These are phyloP conservation scores for Nymphalis polychloros DNA, from an alignment of 2,888 invertebrate genomes.

Conservation along the genomic window DNA sequence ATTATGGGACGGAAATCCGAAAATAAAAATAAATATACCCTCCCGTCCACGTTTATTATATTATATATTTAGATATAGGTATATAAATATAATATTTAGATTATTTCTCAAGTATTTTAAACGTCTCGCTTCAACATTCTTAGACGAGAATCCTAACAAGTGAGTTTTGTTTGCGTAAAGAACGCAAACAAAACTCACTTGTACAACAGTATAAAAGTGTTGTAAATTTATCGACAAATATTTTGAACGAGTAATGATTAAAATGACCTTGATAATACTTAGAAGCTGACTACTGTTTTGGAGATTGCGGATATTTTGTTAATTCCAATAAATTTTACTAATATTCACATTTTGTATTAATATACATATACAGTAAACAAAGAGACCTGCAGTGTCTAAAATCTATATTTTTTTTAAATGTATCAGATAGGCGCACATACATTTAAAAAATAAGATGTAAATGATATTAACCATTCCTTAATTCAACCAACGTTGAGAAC, in stretches of 20 bases:
- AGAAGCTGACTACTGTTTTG: slow-evolving; percentile 8
- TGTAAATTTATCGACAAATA: slow-evolving; percentile 13
- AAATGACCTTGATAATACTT: slow-evolving; percentile 24
- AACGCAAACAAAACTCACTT: neutral
- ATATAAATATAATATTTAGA: neutral
- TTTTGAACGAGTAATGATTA: slow-evolving; percentile 19
- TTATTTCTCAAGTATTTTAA: neutral
- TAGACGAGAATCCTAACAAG: neutral
- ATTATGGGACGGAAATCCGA: too few species aligned
- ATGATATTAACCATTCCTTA: too few species aligned
- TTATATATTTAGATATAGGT: too few species aligned
- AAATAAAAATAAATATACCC: too few species aligned
- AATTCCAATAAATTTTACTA: slow-evolving; percentile 11
- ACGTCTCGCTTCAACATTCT: neutral
- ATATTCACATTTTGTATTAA: slow-evolving; percentile 8
- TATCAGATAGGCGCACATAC: too few species aligned
- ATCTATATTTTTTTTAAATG: too few species aligned
- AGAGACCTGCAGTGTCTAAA: too few species aligned
- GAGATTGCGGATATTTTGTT: slow-evolving; percentile 14
- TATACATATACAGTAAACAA: neutral
- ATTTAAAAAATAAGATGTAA: too few species aligned
- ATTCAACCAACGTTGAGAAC: too few species aligned
- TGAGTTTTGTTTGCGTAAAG: neutral
- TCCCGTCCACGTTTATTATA: too few species aligned
- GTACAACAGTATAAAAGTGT: slow-evolving; percentile 17